Base-by-base conservation (phyloP, 2,888 invertebrate genomes). In the Xylophagus ater region DNA sequence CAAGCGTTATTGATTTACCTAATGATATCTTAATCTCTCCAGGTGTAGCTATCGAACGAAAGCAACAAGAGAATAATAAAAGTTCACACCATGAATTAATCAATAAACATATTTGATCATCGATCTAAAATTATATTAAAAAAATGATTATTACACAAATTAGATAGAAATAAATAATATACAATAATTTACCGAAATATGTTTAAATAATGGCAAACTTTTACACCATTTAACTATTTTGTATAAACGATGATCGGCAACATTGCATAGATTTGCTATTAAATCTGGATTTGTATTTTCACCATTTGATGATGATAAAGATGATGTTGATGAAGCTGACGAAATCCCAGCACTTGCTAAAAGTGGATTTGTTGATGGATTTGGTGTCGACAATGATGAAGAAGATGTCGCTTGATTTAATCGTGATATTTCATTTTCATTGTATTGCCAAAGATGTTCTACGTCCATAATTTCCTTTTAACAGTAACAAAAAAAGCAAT, bases 211-310 rank as follows among this genome's bases (percentile, higher is more conserved):
- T 12, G 96, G 94, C 60, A 96, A 68, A 63, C 92, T 93, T 64
- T 96, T 89, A 70, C 94, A 94, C 96, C 96, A 96, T 61, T 94
- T 92, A 46, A 96, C 96, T 51, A 96, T 92, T 70, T 94, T 92
- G 63, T 94, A 96, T 13, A 96, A 74, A 33, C 94, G 73, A 63
- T 93, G 88, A 65, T 96, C 96, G 31, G 94, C 94, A 44, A 92
- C 90, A 59, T 87, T 86, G 70, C 89, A 90, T 56, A 92, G 72
- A 65, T 87, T 88, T 2, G 87, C 86, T 37, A 90, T 73, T 62
- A 86, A 81, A 67, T 89, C 87, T 0, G 85, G 84, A 65, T 80
- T 80, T 37, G 80, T 76, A 61, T 80, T 78, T 48, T 73, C 71
- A 19, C 62, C 59, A 39, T 60, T 61, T 20, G 60, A 56, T 19